These are phyloP conservation scores for Toxotes jaculatrix DNA, from an alignment of 2,113 vertebrate species.

Conservation along the genomic window DNA sequence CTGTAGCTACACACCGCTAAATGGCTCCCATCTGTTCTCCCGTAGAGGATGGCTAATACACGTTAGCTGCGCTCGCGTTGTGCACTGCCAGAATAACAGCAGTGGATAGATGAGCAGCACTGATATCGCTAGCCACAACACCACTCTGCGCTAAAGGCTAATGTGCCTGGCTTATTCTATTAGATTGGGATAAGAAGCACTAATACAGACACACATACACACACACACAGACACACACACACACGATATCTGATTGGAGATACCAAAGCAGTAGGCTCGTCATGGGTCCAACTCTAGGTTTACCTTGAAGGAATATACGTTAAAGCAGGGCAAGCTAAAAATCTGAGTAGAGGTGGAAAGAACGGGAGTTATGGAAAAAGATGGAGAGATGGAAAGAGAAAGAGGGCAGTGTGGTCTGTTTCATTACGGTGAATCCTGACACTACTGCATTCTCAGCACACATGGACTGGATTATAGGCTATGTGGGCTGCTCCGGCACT, in stretches of 20 bases:
- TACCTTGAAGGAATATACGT: slow-evolving; percentile 68
- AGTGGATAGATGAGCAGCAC: slow-evolving; percentile 82
- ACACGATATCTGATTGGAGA: slow-evolving; percentile 73
- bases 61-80: slow-evolving; percentile 71
- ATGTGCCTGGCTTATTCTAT: slow-evolving; percentile 85
- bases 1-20: slow-evolving; percentile 82
- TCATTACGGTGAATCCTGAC: slow-evolving; percentile 84
- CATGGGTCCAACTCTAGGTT: slow-evolving; percentile 40
- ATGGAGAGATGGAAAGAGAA: slow-evolving; percentile 77
- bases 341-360: slow-evolving; percentile 62
- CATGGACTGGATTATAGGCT: slow-evolving; percentile 83
- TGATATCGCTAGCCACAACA: slow-evolving; percentile 80
- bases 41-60: slow-evolving; percentile 79
- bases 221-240: slow-evolving; percentile 22
- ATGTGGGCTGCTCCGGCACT: slow-evolving; percentile 74
- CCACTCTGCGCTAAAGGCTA: slow-evolving; percentile 79
- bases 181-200: slow-evolving; percentile 79
- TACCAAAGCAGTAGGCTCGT: slow-evolving; percentile 52
- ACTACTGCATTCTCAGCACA: slow-evolving; percentile 83
- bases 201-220: slow-evolving; percentile 58
- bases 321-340: slow-evolving; percentile 37
- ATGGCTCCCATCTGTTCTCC: slow-evolving; percentile 84
- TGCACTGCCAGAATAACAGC: slow-evolving; percentile 80
- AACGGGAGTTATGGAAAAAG: slow-evolving; percentile 67
- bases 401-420: slow-evolving; percentile 82